These are phyloP conservation scores for Ivindomyrus marchei DNA, from an alignment of 2,113 vertebrate species.

Conservation along the genomic window DNA sequence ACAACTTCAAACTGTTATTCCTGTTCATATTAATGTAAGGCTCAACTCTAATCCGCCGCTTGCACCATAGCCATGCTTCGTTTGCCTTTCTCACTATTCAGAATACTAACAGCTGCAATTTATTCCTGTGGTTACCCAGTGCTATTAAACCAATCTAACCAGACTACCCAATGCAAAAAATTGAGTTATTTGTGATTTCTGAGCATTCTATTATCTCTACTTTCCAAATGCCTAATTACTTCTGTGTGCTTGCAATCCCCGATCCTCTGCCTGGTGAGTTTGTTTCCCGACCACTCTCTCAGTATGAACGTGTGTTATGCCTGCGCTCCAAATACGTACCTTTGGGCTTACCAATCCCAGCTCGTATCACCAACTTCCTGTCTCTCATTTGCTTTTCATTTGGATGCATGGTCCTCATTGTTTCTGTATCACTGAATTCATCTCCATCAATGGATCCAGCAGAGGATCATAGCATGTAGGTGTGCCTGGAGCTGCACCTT, in stretches of 20 bases:
- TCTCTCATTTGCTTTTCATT: not conserved
- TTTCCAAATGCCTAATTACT: not conserved
- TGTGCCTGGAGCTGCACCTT: not conserved
- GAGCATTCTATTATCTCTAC: not conserved
- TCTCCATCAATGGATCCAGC: not conserved
- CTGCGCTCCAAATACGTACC: not conserved
- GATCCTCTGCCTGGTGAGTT: not conserved
- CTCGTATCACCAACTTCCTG: not conserved
- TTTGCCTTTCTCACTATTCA: not conserved
- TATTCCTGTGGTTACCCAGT: not conserved
- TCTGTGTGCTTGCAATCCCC: not conserved
- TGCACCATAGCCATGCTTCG: not conserved
- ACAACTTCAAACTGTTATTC: not conserved
- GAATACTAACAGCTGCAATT: not conserved
- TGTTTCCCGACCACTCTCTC: not conserved
- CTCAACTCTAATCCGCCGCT: not conserved
- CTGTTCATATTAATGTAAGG: not conserved
- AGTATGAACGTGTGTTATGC: not conserved
- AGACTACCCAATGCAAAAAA: not conserved
- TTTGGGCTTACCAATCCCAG: not conserved
- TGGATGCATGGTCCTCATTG: not conserved
- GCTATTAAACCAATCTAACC: not conserved
- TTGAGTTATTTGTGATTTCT: not conserved
- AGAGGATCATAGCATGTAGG: not conserved
- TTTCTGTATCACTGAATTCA: not conserved